phyloP scores from a whole-genome alignment of 2,888 invertebrate genomes.

The Dasysyrphus tricinctus region DNA sequence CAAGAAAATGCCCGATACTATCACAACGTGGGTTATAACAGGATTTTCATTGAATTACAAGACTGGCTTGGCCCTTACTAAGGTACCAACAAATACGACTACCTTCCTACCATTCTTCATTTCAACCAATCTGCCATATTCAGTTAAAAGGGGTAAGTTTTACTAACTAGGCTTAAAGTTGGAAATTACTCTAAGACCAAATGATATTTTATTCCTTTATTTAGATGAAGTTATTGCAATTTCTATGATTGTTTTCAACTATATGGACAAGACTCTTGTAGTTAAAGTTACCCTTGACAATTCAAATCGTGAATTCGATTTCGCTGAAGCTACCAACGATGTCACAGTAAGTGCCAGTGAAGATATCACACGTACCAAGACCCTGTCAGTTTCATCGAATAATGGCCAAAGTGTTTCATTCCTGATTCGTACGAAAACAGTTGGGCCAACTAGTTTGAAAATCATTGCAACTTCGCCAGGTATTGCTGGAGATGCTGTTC shows the following conservation, averaged over 20 bases:
- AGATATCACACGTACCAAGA: conserved; percentile 80
- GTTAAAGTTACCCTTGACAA: conserved; percentile 94
- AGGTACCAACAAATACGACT: conserved; percentile 87
- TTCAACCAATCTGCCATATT: conserved; percentile 93
- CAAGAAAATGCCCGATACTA: conserved; percentile 90
- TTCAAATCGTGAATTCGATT: conserved; percentile 90
- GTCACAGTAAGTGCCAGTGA: conserved; percentile 87
- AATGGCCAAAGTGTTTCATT: conserved; percentile 92
- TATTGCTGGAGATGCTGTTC: conserved; percentile 91
- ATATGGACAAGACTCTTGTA: conserved; percentile 89
- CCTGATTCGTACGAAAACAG: conserved; percentile 89
- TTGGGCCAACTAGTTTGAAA: conserved; percentile 90
- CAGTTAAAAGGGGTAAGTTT: conserved; percentile 93
- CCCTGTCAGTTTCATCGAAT: conserved; percentile 88
- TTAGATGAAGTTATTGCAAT: conserved; percentile 94
- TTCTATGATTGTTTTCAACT: conserved; percentile 94
- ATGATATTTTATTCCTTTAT: conserved; percentile 67
- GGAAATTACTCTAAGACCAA: neutral
- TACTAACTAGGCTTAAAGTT: neutral
- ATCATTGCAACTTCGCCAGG: conserved; percentile 89
- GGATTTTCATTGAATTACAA: conserved; percentile 92
- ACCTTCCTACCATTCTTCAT: conserved; percentile 94
- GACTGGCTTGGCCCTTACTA: conserved; percentile 90
- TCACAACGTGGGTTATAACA: conserved; percentile 93
- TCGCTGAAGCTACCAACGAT: conserved; percentile 91